phyloP scores from a whole-genome alignment of 2,888 invertebrate species.

The Harpagoxenus sublaevis region DNA sequence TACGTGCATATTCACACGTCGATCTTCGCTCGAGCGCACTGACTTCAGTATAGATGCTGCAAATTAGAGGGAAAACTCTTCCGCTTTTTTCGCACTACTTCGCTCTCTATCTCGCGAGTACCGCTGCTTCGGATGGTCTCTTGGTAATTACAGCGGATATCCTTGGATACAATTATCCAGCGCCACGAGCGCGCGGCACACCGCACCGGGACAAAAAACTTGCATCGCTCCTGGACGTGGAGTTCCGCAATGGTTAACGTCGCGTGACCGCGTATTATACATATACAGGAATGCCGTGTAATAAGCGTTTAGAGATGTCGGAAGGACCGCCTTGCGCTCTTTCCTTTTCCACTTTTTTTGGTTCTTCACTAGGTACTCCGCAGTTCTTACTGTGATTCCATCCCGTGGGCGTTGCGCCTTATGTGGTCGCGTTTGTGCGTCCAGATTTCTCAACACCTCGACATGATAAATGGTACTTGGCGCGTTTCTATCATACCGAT shows the following conservation, averaged over 20 bases:
- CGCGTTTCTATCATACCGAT: background rate
- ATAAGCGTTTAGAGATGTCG: slow-evolving; percentile 82
- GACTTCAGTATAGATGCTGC: background rate
- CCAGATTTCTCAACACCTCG: slow-evolving; percentile 20
- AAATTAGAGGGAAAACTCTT: slow-evolving; percentile 19
- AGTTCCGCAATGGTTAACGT: slow-evolving; percentile 76
- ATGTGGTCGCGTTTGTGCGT: slow-evolving; percentile 31
- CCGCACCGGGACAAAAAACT: slow-evolving; percentile 69
- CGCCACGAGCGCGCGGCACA: slow-evolving; percentile 70
- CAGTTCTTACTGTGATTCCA: slow-evolving; percentile 8
- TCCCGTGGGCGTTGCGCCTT: slow-evolving; percentile 14
- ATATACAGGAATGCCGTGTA: slow-evolving; percentile 78
- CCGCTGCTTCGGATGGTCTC: background rate
- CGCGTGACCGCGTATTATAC: slow-evolving; percentile 82
- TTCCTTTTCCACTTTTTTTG: background rate
- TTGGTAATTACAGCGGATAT: slow-evolving; percentile 63
- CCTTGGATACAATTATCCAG: slow-evolving; percentile 75
- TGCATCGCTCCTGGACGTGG: slow-evolving; percentile 74
- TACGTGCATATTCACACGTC: background rate
- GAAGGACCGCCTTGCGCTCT: slow-evolving; percentile 72
- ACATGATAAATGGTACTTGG: background rate
- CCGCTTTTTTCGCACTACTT: slow-evolving; percentile 19
- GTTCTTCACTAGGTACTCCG: background rate
- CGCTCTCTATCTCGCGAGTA: background rate
- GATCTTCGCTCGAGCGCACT: background rate